Conservation (phyloP, 2,797 vertebrate species). For the Phalloptychus januarius region DNA sequence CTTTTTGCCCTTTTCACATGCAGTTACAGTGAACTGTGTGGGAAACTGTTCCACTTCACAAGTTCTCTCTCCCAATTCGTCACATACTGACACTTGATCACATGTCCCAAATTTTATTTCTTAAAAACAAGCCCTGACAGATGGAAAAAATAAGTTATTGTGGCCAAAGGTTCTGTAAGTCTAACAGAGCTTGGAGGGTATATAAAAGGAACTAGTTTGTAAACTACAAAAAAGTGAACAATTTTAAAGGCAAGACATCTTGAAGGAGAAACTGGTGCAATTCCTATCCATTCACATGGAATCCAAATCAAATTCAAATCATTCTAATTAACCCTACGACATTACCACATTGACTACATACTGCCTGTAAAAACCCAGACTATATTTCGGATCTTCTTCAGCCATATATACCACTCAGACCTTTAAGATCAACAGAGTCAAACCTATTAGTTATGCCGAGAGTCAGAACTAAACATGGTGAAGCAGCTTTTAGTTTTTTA, state of each 20-base stretch:
- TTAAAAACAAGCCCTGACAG: background rate
- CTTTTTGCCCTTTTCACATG: background rate
- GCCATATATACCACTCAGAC: too few species aligned
- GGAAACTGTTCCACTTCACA: background rate
- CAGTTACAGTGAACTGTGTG: background rate
- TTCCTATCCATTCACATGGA: background rate
- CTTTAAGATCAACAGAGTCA: too few species aligned
- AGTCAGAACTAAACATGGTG: too few species aligned
- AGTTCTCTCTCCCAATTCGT: background rate
- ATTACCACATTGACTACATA: background rate
- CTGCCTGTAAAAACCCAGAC: too few species aligned
- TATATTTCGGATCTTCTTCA: too few species aligned
- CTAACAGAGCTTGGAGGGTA: background rate
- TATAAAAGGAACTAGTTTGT: background rate
- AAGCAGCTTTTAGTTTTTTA: too few species aligned
- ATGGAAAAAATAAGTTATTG: background rate
- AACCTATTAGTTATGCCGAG: too few species aligned
- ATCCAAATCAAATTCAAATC: background rate
- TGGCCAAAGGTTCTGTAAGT: background rate
- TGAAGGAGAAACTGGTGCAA: background rate
- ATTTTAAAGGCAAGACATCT: background rate
- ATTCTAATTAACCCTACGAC: background rate
- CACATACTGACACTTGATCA: background rate
- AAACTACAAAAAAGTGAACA: background rate
- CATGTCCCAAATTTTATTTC: background rate